phyloP scores from a whole-genome alignment of 2,888 invertebrate species.

The Drosophila kuntzei region DNA sequence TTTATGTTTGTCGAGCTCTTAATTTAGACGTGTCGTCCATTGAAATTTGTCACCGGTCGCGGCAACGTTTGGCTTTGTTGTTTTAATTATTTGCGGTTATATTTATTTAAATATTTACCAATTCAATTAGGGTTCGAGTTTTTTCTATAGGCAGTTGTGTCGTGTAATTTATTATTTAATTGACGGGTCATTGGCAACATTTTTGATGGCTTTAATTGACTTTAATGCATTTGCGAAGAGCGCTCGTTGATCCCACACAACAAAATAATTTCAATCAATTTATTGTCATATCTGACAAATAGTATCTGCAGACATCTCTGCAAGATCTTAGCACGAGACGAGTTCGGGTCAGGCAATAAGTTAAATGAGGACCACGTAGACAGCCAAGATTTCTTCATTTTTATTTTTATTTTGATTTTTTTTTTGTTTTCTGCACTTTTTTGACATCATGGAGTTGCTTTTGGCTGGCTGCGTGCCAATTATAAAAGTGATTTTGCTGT shows the following conservation, averaged over 20 bases:
- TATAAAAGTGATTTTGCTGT: slow-evolving; percentile 80
- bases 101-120: slow-evolving; percentile 82
- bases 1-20: slow-evolving; percentile 65
- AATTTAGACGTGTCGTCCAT: slow-evolving; percentile 74
- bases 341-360: slow-evolving; percentile 47
- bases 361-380: slow-evolving; percentile 64
- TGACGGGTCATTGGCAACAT: slow-evolving; percentile 48
- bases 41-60: slow-evolving; percentile 62
- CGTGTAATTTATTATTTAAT: slow-evolving; percentile 56
- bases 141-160: slow-evolving; percentile 19
- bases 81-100: slow-evolving; percentile 82
- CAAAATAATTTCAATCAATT: slow-evolving; percentile 78
- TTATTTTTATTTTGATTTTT: slow-evolving; percentile 28
- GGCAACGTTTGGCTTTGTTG: slow-evolving; percentile 71
- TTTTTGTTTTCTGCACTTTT: slow-evolving; percentile 33
- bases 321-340: slow-evolving; percentile 53
- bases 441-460: slow-evolving; percentile 56
- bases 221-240: slow-evolving; percentile 23
- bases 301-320: slow-evolving; percentile 73
- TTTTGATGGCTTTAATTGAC: slow-evolving; percentile 66
- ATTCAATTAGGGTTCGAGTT: slow-evolving; percentile 72
- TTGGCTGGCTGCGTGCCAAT: slow-evolving; percentile 81
- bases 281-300: slow-evolving; percentile 76
- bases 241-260: slow-evolving; percentile 6
- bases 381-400: slow-evolving; percentile 37